Percentiles rank a stretch among this genome's conserved stretches.
These are phyloP conservation scores for Caenorhabditis drosophilae DNA, from an alignment of 2,888 invertebrate species.

Conservation along the genomic window DNA sequence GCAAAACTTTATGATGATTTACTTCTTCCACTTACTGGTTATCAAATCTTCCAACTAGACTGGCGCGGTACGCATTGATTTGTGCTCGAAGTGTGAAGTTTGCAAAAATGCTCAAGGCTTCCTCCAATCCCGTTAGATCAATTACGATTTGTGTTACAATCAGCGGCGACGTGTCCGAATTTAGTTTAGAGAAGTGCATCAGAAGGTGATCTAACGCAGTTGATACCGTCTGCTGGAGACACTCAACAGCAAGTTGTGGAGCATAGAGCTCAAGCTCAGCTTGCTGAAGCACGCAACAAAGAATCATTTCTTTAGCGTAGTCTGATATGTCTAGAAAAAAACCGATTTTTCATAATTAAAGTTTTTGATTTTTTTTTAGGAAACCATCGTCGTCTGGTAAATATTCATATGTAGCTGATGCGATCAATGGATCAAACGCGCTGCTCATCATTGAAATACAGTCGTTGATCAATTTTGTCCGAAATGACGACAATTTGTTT, in stretches of 20 bases:
- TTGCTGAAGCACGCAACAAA: conserved; percentile 64
- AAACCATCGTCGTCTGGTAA: conserved; percentile 55
- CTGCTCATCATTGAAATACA: conserved; percentile 60
- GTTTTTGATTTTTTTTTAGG: too few relatives aligned
- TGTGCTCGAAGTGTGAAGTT: conserved; percentile 41
- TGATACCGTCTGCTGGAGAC: conserved; percentile 44
- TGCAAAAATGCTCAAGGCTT: conserved; percentile 56
- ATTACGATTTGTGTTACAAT: conserved; percentile 63
- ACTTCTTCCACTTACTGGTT: conserved; percentile 47
- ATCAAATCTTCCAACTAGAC: conserved; percentile 48
- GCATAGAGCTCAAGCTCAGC: conserved; percentile 65
- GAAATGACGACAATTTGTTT: conserved; percentile 52
- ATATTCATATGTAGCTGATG: conserved; percentile 53
- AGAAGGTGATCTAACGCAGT: conserved; percentile 26
- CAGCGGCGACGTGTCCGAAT: conserved; percentile 26
- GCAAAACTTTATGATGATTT: too few relatives aligned
- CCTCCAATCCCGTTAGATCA: conserved; percentile 65
- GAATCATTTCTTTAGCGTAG: conserved; percentile 67
- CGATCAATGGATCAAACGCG: conserved; percentile 51
- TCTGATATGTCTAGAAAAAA: conserved; percentile 59
- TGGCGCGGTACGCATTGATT: conserved; percentile 47
- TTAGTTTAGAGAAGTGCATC: conserved; percentile 25
- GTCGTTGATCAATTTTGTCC: conserved; percentile 49
- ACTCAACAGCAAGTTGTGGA: conserved; percentile 56
- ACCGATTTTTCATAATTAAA: too few relatives aligned